Evolutionary conservation across 2,888 invertebrate species (phyloP).

Genomic region (Teleiodes luculella): DNA sequence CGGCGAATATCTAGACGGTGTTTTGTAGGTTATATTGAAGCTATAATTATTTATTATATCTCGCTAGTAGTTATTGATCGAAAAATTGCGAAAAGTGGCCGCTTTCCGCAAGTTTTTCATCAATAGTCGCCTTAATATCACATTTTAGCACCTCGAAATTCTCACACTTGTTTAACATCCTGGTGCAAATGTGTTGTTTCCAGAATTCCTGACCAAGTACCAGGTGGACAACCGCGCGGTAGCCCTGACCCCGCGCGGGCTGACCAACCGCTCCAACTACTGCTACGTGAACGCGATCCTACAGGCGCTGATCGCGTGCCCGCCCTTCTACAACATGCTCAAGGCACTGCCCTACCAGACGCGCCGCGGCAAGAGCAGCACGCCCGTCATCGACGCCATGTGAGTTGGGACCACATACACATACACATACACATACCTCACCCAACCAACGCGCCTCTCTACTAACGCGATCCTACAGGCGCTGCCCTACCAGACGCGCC

Average conservation of each 20-base stretch:
- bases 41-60: no score
- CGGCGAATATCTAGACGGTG: no score
- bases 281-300: conserved; percentile 98
- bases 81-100: no score
- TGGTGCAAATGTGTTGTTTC: no score
- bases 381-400: conserved; percentile 96
- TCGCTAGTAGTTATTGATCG: no score
- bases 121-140: no score
- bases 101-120: no score
- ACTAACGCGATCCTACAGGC: conserved; percentile 97
- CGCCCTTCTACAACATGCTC: conserved; percentile 95
- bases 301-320: conserved; percentile 95
- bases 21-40: no score
- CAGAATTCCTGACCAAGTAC: conserved; percentile 87
- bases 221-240: conserved; percentile 88
- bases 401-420: conserved; percentile 73
- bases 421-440: no score
- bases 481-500: conserved; percentile 82
- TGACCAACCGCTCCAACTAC: conserved; percentile 96
- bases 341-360: conserved; percentile 85
- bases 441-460: no score
- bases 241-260: conserved; percentile 91
- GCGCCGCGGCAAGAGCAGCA: conserved; percentile 79
- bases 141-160: no score
- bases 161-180: no score